phyloP scores from a whole-genome alignment of 2,888 invertebrate species.

The Blera fallax region DNA sequence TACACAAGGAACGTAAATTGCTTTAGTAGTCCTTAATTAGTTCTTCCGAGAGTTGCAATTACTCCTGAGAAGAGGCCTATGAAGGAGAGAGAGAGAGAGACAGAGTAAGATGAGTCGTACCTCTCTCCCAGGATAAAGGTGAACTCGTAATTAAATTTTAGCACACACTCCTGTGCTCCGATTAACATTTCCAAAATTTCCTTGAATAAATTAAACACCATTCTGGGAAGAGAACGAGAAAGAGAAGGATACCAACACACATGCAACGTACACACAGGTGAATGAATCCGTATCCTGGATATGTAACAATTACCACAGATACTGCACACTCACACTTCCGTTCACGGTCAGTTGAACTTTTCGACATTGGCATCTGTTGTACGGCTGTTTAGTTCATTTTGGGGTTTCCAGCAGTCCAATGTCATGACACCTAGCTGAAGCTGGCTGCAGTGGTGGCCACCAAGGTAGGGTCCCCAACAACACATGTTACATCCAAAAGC shows the following conservation, averaged over 20 bases:
- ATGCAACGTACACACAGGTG: not conserved
- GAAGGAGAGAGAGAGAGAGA: not conserved
- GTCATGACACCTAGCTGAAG: constrained; percentile 17
- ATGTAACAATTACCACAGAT: constrained; percentile 56
- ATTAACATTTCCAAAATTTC: constrained; percentile 47
- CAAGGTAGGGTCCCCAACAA: constrained; percentile 21
- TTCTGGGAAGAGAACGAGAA: not conserved
- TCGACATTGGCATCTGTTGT: constrained; percentile 37
- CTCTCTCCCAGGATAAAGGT: constrained; percentile 1
- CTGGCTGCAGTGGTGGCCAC: not conserved
- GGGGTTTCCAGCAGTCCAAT: constrained; percentile 8
- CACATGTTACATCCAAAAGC: constrained; percentile 64
- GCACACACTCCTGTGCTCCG: constrained; percentile 24
- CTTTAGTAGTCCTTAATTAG: constrained; percentile 42
- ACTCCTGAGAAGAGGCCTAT: constrained; percentile 18
- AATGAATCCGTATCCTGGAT: constrained; percentile 48
- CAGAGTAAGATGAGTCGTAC: not conserved
- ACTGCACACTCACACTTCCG: not conserved
- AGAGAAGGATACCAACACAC: not conserved
- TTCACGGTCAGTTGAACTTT: constrained; percentile 39
- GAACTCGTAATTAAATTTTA: constrained; percentile 60
- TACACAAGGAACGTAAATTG: constrained; percentile 11
- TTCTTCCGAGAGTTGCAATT: constrained; percentile 34
- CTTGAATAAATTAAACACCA: constrained; percentile 28
- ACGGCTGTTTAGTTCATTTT: constrained; percentile 43